Evolutionary conservation across 2,113 vertebrate genomes (phyloP).

Genomic region (Naja naja): DNA sequence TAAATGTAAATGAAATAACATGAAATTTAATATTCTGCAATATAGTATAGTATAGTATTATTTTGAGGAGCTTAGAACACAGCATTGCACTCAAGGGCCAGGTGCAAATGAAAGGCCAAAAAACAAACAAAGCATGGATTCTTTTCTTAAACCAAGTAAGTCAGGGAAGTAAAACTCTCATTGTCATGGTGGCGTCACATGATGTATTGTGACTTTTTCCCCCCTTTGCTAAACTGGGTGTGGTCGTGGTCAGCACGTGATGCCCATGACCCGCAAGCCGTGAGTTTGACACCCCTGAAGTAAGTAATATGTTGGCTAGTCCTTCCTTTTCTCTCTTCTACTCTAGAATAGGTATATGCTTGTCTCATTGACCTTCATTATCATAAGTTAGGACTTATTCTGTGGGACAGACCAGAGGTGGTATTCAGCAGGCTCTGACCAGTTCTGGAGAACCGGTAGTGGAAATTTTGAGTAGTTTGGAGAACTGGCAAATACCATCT

Average conservation of each 20-base stretch:
- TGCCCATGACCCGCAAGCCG: no score
- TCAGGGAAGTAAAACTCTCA: background rate
- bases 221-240: no score
- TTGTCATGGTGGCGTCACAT: no score
- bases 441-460: no score
- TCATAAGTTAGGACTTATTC: background rate
- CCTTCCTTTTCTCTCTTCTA: background rate
- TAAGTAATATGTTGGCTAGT: background rate
- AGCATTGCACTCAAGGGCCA: background rate
- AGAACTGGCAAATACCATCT: no score
- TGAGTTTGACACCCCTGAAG: background rate
- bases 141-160: background rate
- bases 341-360: background rate
- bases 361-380: background rate
- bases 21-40: background rate
- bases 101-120: background rate
- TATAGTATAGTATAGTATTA: background rate
- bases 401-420: background rate
- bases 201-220: no score
- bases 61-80: background rate
- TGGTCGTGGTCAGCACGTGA: no score
- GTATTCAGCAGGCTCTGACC: no score
- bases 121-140: background rate
- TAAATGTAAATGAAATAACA: background rate
- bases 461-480: no score